Conservation (phyloP, 1,140 invertebrate genomes). For the Heliconius nattereri region DNA sequence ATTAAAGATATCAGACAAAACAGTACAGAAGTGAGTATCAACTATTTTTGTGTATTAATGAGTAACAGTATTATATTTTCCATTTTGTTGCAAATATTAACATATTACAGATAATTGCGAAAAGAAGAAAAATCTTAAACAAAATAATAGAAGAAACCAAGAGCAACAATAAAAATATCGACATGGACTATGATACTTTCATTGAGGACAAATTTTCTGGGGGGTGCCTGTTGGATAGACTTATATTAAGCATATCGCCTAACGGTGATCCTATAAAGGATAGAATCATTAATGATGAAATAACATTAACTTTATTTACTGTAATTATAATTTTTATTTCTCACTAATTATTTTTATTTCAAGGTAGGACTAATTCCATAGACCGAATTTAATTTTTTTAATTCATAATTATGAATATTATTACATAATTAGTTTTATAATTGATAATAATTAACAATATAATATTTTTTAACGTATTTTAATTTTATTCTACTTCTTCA, state of each 20-base stretch:
- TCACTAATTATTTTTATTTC: neutral
- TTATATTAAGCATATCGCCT: conserved; percentile 41
- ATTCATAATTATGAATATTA: no score
- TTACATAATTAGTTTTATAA: no score
- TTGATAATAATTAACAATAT: no score
- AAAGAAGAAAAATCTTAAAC: conserved; percentile 26
- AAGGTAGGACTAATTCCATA: no score
- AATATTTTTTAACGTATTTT: no score
- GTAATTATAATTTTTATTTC: conserved; percentile 33
- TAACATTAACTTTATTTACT: conserved; percentile 47
- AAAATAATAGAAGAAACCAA: conserved; percentile 16
- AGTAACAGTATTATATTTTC: neutral
- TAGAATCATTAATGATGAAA: conserved; percentile 50
- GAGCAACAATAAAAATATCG: conserved; percentile 31
- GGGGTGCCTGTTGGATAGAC: conserved; percentile 48
- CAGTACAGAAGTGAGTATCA: conserved; percentile 40
- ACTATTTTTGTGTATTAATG: neutral
- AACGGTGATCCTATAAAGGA: conserved; percentile 44
- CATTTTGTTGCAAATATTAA: neutral
- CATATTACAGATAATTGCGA: conserved; percentile 19
- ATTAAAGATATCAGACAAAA: conserved; percentile 42
- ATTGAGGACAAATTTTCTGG: conserved; percentile 42
- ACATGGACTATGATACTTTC: conserved; percentile 36
- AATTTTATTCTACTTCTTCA: no score
- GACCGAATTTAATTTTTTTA: no score